Evolutionary conservation across 2,113 vertebrate species (phyloP).

Genomic region (Rhodinocichla rosea): DNA sequence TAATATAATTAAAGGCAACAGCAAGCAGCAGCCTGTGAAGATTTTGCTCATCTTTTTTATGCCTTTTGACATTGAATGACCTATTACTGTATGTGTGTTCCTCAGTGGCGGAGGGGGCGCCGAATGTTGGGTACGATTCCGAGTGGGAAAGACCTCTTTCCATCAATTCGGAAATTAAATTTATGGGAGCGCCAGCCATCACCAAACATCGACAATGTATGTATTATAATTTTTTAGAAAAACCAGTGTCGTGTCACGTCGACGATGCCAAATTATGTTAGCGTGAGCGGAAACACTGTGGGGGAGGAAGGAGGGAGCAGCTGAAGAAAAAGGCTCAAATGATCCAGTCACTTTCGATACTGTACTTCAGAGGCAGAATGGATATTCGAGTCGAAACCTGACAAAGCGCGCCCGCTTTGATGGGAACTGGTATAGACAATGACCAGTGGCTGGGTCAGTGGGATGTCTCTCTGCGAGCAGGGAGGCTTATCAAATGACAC

Average conservation of each 20-base stretch:
- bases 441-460: conserved; percentile 99
- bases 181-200: conserved; percentile 39
- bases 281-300: conserved; percentile 81
- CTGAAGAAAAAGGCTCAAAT: conserved; percentile 96
- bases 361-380: conserved; percentile 93
- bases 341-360: conserved; percentile 99
- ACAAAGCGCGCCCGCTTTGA: conserved; percentile 96
- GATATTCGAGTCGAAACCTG: conserved; percentile 99
- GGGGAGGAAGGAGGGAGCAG: conserved; percentile 85
- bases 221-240: conserved; percentile 79
- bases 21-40: conserved; percentile 96
- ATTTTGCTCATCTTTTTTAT: conserved; percentile 90
- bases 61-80: conserved; percentile 95
- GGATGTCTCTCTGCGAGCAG: conserved; percentile 91
- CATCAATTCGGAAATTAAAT: conserved; percentile 83
- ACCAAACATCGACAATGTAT: conserved; percentile 72
- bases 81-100: conserved; percentile 76
- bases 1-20: conserved; percentile 98
- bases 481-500: conserved; percentile 98
- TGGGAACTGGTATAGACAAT: conserved; percentile 98
- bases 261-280: conserved; percentile 89
- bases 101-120: conserved; percentile 69
- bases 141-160: conserved; percentile 73
- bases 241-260: conserved; percentile 83
- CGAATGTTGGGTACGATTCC: conserved; percentile 45